Base-by-base conservation (phyloP, 2,888 invertebrate genomes). In the Drosophila birchii region DNA sequence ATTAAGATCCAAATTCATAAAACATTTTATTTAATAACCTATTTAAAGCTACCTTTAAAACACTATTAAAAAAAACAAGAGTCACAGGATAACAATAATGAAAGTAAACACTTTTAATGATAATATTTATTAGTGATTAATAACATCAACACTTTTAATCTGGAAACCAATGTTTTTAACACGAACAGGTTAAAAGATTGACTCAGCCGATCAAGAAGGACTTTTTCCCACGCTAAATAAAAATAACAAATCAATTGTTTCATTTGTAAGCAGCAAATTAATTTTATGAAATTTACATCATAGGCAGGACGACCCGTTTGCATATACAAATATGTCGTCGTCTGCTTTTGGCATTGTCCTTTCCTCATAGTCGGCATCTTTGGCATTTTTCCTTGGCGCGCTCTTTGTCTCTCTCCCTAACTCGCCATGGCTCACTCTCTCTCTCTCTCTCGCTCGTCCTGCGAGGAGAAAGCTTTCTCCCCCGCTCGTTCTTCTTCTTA, bases 361-460 rank as follows among this genome's bases (percentile, higher is more conserved):
- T 73, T 36, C 58, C 55, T 44, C 75, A 66, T 59, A 75, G 74
- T 73, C 69, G 68, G 76, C 76, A 76, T 68, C 75, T 85, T 87
- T 85, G 59, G 62, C 74, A 76, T 82, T 76, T 86, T 80, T 77
- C 80, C 76, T 88, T 80, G 67, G 70, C 78, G 67, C 77, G 75
- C 62, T 61, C 59, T 59, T 78, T 68, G 73, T 77, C 59, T 58
- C 59, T 57, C 47, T 53, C 32, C 53, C 36, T 20, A 8, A n/a
- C n/a, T 47, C 18, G 26, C 47, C 29, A 29, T 47, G 6, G 29
- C 47, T 32, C 29, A n/a, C 47, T 32, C 7, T n/a, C 32, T 32
- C 45, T 47, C 12, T 11, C 26, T 26, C 26, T 47, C 12, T 11
- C 26, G 4, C 26, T 26, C 26, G 26, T 26, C 29, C 29, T 47